Evolutionary conservation across 2,888 invertebrate species (phyloP), one percentile per base, ranked within the genome.

Genomic region (Miltochrista miniata): DNA sequence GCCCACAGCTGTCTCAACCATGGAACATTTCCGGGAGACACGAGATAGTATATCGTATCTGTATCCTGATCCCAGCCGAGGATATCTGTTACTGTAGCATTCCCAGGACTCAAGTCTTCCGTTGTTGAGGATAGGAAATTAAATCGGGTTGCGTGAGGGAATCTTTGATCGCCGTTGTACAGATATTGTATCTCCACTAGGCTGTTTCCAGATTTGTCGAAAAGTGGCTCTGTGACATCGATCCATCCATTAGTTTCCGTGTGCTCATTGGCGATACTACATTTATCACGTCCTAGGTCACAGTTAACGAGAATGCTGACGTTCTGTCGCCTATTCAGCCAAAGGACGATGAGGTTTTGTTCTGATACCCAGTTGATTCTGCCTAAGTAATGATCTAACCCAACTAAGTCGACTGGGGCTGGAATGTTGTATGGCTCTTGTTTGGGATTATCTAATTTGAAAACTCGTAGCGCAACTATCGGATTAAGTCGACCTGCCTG

Each of bases 311-410:
- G 72, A 15, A 93, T 83, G 33, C 94, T 93, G 45, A 93, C 70
- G 75, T 95, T 98, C 83, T 99, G 98, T 18, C 96, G 93, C 46
- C 98, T 93, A 81, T 98, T 98, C 48, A 97, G 90, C 95, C 98
- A 98, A 5, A 96, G 93, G 0, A 96, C 95, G 1, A 94, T 85
- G 0, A 98, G 76, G 29, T 94, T 93, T 0, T 93, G 83, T 46
- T 94, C 92, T 18, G 94, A 93, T 12, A 94, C 93, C 98, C 98
- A 98, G 30, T 91, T 92, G 0, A 98, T 95, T 54, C 93, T 92
- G 48, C 93, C 94, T 11, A 96, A 77, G 44, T 96, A 93, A 66
- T 95, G 93, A 70, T 96, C 96, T 0, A 88, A 46, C 7, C 93
- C 88, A 0, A 94, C 92, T 2, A 93, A 80, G 13, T 91, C 87